Conservation (phyloP, 2,797 vertebrate species). For the Echiichthys vipera region DNA sequence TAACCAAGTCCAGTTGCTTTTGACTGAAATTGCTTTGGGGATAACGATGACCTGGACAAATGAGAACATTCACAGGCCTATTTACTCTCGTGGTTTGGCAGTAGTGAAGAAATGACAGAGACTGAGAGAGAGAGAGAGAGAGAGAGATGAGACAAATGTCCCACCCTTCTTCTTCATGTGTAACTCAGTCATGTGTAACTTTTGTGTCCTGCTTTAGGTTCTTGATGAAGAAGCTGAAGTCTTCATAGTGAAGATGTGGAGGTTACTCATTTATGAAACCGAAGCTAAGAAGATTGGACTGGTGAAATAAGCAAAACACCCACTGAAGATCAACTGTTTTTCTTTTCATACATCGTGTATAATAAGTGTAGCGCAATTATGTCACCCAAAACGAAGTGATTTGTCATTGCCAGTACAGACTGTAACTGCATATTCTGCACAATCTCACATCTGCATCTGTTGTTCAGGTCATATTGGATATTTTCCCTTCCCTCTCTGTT, state of each 20-base stretch:
- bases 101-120: background rate
- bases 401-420: conserved; percentile 28
- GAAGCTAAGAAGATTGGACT: conserved; percentile 99
- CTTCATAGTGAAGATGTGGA: conserved; percentile 99
- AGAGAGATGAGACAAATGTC: background rate
- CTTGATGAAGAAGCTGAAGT: conserved; percentile 99
- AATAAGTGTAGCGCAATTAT: conserved; percentile 56
- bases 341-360: conserved; percentile 44
- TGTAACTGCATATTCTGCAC: conserved; percentile 41
- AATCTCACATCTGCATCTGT: conserved; percentile 25
- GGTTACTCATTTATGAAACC: conserved; percentile 98
- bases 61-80: no score
- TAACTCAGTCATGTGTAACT: background rate
- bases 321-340: conserved; percentile 45
- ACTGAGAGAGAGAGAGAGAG: no score
- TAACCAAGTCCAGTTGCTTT: no score
- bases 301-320: conserved; percentile 88
- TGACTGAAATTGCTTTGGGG: no score
- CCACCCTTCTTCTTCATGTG: background rate
- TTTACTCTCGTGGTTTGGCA: no score
- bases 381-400: conserved; percentile 49
- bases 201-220: conserved; percentile 83
- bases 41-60: no score
- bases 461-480: conserved; percentile 17
- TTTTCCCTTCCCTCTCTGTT: conserved; percentile 10